Conservation (phyloP, 2,113 vertebrate species). For the Tiliqua scincoides region DNA sequence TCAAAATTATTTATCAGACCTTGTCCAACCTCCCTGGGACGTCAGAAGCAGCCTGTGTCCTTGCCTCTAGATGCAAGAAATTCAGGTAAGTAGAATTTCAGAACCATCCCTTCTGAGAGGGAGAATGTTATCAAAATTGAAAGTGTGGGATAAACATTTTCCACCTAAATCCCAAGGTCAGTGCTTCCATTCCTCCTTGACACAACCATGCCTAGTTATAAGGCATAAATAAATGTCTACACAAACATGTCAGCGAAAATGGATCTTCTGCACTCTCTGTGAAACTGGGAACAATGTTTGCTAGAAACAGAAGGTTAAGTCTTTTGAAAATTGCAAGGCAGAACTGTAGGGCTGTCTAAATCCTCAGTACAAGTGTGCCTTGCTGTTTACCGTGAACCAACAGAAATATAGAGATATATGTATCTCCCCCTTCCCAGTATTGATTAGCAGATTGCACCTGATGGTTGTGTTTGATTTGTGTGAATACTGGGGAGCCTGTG, state of each 20-base stretch:
- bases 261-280: conserved; percentile 45
- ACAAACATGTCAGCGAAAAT: conserved; percentile 47
- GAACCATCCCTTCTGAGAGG: no score
- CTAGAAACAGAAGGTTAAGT: conserved; percentile 60
- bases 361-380: conserved; percentile 38
- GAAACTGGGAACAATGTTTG: conserved; percentile 52
- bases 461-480: conserved; percentile 33
- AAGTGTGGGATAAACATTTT: no score
- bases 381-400: conserved; percentile 24
- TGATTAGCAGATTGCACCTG: conserved; percentile 19
- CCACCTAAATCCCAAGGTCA: background rate
- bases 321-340: conserved; percentile 36
- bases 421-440: conserved; percentile 35
- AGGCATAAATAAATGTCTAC: conserved; percentile 66
- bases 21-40: no score
- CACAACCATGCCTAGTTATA: conserved; percentile 48
- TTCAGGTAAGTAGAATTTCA: no score
- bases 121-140: no score
- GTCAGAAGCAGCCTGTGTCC: no score
- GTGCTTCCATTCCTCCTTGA: conserved; percentile 59
- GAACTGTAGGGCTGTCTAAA: conserved; percentile 23
- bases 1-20: no score
- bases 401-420: background rate
- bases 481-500: background rate
- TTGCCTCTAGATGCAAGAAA: no score